Base-by-base conservation (phyloP, 2,888 invertebrate species). In the Drosophila fungiperda region DNA sequence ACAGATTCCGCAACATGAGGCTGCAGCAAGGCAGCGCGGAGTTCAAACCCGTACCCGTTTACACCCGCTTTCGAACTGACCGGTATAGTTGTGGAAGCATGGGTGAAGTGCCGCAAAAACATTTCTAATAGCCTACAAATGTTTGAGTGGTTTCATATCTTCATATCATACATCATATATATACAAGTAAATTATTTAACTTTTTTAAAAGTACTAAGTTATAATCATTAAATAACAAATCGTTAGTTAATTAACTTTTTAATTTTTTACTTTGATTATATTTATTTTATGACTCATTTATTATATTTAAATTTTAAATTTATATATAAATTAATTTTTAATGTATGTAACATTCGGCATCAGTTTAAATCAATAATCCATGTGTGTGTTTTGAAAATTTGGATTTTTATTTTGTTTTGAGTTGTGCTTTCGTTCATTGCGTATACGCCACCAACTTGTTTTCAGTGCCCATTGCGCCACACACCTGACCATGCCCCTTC, bases 401-500 rank as follows among this genome's bases (percentile, higher is more conserved):
- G 63, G 68, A 76, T 72, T 77, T 78, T 80, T 77, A 72, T 76
- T 88, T 76, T 83, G 69, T 72, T 81, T 86, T 88, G 71, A 75
- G 73, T 79, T 81, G 78, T 69, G 83, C 84, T 83, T 87, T 86
- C 89, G 87, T 86, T 81, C 69, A 79, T 65, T 82, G 73, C 80
- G 76, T 79, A 82, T 70, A 73, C 80, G 85, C 76, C 74, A 65
- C 68, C 71, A 74, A 74, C 82, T 78, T 74, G 81, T 77, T 73
- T 76, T 60, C 35, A 65, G 35, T 45, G 42, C 8, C 17, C 73
- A 71, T 80, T 80, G 70, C 79, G 78, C 68, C 81, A 80, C 38
- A 29, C 78, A 73, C 23, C 15, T 8, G 15, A 62, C 52, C 35
- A 33, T 57, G 53, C 60, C 69, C 61, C 52, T 57, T 57, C 68